Evolutionary conservation across 2,797 vertebrate species (phyloP).

Genomic region (Erpetoichthys calabaricus): DNA sequence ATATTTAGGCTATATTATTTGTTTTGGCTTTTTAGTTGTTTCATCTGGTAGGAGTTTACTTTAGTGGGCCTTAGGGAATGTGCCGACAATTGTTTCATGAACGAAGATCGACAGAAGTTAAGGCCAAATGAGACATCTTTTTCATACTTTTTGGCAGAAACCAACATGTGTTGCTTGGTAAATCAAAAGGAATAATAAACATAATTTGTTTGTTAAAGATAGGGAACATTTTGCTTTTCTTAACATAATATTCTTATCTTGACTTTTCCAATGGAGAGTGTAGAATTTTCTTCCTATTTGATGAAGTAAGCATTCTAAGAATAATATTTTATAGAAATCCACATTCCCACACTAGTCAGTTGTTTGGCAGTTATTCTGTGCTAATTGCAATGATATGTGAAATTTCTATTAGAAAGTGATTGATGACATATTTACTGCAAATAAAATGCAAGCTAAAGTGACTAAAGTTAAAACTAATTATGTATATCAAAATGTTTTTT

Average conservation of each 20-base stretch:
- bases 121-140: background rate
- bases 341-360: too few species aligned
- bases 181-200: background rate
- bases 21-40: background rate
- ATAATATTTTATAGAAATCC: too few species aligned
- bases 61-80: background rate
- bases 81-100: background rate
- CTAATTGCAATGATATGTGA: too few species aligned
- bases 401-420: too few species aligned
- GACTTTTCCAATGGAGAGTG: background rate
- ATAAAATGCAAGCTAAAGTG: too few species aligned
- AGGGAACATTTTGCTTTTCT: background rate
- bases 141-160: background rate
- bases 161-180: background rate
- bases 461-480: too few species aligned
- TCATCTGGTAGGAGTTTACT: background rate
- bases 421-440: too few species aligned
- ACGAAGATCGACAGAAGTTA: background rate
- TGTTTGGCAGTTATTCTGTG: too few species aligned
- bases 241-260: background rate
- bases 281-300: too few species aligned
- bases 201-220: background rate
- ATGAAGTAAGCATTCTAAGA: too few species aligned
- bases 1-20: background rate
- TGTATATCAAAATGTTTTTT: too few species aligned